Evolutionary conservation across 1,140 invertebrate species (phyloP), one percentile per base, ranked within the genome.

Genomic region (Adoxophyes honmai): DNA sequence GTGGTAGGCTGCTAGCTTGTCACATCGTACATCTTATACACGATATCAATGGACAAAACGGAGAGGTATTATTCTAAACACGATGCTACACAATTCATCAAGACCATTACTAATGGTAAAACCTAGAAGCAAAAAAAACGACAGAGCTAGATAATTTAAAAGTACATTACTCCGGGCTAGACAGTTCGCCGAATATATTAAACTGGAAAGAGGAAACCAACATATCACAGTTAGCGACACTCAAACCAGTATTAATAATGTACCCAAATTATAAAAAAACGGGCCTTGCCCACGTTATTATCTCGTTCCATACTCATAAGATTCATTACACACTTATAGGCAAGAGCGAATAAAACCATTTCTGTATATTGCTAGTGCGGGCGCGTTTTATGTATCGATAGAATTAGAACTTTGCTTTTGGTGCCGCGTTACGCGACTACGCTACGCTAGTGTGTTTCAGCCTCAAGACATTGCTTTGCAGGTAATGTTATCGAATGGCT

Each of bases 271-370:
- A 66, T 28, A 9, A 73, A 73, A 75, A 79, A 76, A 73, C 73
- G 55, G 70, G 73, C 78, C 71, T 63, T 71, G 76, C 81, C 77
- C 81, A 85, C 77, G 79, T 70, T 74, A 75, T 85, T 84, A 84
- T 84, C 73, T 77, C 73, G 75, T 78, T 74, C 68, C 63, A 68
- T 71, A 83, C 79, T 80, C 73, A 71, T 66, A 70, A 75, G 75
- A 84, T 83, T 84, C 82, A 87, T 87, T 87, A 81, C 81, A 73
- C 71, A 78, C 70, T 78, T 79, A 84, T 87, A 81, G 81, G 78
- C 73, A 81, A 86, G 78, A 74, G 66, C 70, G 78, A 73, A 83
- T 78, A 75, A 73, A 79, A 78, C 73, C 75, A 85, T 82, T 81
- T 86, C 77, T 75, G 75, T 79, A 66, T 70, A 63, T 28, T 8